A percentile compares a stretch with the other conserved stretches of the same genome.
phyloP scores from a whole-genome alignment of 2,113 vertebrate genomes.

The Acrocephalus arundinaceus region DNA sequence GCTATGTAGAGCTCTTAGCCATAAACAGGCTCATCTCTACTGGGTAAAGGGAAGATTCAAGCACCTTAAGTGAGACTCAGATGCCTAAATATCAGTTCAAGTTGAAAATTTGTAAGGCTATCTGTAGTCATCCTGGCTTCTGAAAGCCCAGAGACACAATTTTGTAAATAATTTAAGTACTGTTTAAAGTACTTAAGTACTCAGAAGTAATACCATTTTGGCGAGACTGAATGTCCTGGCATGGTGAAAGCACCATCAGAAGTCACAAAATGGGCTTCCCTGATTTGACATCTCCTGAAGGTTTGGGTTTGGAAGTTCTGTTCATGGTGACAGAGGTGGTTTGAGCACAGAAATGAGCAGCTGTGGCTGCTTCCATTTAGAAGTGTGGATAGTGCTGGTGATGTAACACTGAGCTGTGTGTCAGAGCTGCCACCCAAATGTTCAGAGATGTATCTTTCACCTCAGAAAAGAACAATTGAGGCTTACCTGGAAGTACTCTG shows the following conservation, averaged over 20 bases:
- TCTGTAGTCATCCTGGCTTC: not conserved
- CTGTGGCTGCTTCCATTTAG: not conserved
- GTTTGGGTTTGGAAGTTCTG: not conserved
- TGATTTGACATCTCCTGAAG: not conserved
- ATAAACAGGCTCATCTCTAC: not conserved
- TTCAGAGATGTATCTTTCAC: not conserved
- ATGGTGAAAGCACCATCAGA: not conserved
- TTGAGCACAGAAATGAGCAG: not conserved
- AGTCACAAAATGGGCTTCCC: not conserved
- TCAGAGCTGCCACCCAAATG: not conserved
- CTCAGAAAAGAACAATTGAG: not conserved
- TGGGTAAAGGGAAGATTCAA: not conserved
- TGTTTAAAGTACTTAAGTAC: not conserved
- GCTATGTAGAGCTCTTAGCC: not conserved
- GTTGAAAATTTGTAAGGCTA: not conserved
- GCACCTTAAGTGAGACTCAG: not conserved
- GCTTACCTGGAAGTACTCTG: not conserved
- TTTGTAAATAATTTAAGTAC: not conserved
- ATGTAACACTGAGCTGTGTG: not conserved
- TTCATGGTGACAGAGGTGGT: fast-evolving
- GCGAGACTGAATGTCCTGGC: not conserved
- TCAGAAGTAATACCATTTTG: not conserved
- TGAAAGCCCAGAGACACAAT: not conserved
- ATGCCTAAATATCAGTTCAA: not conserved
- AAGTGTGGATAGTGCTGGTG: not conserved